Evolutionary conservation across 2,888 invertebrate genomes (phyloP).

Genomic region (Drosophila paranaensis): DNA sequence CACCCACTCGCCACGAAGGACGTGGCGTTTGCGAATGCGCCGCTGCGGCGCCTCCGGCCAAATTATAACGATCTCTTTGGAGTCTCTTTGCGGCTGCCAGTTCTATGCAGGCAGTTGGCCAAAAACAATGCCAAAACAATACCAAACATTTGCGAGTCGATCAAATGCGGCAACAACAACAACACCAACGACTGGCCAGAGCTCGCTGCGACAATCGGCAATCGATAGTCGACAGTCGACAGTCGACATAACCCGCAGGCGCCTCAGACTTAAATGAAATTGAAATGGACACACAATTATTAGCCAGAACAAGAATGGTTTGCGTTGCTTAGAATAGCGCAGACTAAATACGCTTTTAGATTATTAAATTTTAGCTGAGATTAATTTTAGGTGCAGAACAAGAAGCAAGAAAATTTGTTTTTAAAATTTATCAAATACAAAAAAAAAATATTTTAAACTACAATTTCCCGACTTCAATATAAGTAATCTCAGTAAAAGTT

Average conservation of each 20-base stretch:
- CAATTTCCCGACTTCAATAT: no score
- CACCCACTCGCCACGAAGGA: constrained; percentile 75
- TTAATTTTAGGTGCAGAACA: neutral
- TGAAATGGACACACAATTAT: constrained; percentile 75
- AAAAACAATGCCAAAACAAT: constrained; percentile 61
- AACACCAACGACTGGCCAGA: constrained; percentile 21
- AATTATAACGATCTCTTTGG: constrained; percentile 74
- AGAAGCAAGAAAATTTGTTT: neutral
- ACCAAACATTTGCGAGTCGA: constrained; percentile 33
- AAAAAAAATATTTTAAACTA: neutral
- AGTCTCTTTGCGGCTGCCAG: constrained; percentile 50
- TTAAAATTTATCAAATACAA: no score
- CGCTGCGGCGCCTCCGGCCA: constrained; percentile 74
- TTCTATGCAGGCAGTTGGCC: constrained; percentile 52
- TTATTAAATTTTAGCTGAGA: neutral
- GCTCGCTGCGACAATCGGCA: constrained; percentile 50
- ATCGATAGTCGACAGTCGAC: constrained; percentile 54
- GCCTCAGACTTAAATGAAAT: constrained; percentile 69
- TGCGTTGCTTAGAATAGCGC: neutral
- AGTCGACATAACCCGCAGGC: constrained; percentile 71
- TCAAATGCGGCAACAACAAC: constrained; percentile 43
- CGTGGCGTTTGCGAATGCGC: constrained; percentile 74
- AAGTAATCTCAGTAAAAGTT: no score
- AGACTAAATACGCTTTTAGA: constrained; percentile 31
- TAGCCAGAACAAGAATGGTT: constrained; percentile 25